These are phyloP conservation scores for Cuculus canorus DNA, from an alignment of 2,797 vertebrate genomes.

Conservation along the genomic window DNA sequence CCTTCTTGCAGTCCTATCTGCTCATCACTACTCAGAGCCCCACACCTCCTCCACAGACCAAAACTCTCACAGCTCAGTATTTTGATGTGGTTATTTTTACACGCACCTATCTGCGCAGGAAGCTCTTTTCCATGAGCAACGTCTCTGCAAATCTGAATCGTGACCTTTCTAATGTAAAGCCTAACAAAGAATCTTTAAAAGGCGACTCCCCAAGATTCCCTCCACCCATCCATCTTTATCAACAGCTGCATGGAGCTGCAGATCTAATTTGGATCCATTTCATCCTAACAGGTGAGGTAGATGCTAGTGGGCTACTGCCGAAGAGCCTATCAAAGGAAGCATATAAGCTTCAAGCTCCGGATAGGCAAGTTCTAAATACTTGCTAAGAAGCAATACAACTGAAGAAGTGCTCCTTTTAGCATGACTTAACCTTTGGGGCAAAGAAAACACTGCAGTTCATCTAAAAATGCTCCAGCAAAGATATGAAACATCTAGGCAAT, in stretches of 20 bases:
- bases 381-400: not conserved
- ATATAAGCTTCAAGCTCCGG: not conserved
- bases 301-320: not conserved
- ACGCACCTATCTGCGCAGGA: not conserved
- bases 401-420: not conserved
- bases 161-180: not conserved
- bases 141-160: not conserved
- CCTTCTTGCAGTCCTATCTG: not conserved
- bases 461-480: not conserved
- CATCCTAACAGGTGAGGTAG: not conserved
- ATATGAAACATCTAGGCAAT: not conserved
- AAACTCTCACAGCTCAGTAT: not conserved
- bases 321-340: not conserved
- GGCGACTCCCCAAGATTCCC: not conserved
- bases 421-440: not conserved
- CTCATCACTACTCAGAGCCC: not conserved
- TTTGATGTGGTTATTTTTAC: not conserved
- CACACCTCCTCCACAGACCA: not conserved
- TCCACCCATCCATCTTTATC: not conserved
- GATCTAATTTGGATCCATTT: not conserved
- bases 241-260: not conserved
- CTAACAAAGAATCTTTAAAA: not conserved
- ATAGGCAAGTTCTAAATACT: not conserved
- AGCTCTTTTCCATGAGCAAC: not conserved
- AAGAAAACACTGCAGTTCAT: not conserved